Base-by-base conservation (phyloP, 2,113 vertebrate genomes). In the Nannospalax galili region DNA sequence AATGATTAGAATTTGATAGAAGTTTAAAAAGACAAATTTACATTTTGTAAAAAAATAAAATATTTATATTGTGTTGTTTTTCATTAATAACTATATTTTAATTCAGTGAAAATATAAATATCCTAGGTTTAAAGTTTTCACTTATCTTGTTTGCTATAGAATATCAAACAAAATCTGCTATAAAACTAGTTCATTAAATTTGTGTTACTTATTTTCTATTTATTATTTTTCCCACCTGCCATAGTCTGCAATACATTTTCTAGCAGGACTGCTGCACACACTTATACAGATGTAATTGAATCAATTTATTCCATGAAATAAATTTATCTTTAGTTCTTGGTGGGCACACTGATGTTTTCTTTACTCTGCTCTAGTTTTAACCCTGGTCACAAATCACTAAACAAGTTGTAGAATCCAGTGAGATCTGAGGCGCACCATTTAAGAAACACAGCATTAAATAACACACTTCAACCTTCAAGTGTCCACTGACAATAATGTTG, bases 31-130 rank as follows among this genome's bases (percentile, higher is more conserved):
- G 30, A 26, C 45, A 35, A 74, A 2, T 93, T 58, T 84, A 19
- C 88, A 3, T 35, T 94, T 91, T 73, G 58, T 94, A 91, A 92
- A 92, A 96, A 58, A 81, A 93, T 78, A 91, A 17, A 82, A 20
- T 26, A 45, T 69, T 62, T 84, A 40, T 62, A 73, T 45, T 52
- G 75, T 35, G 30, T 20, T 69, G 9, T 70, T 20, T 92, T 93
- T 92, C 11, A 94, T 87, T 91, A 74, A 28, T 74, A 80, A 60
- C 8, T 40, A 15, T 81, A 32, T 40, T 96, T 82, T 75, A 84
- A 52, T 90, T 90, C 67, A 93, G n/a, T 89, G 58, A 89, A 84
- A 92, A 94, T 30, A 87, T 30, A 87, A 96, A 79, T 3, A 86
- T 7, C 56, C 1, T 65, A 17, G 9, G 17, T 10, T 35, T 84